Percentiles rank a stretch among this genome's conserved stretches.
Evolutionary conservation across 2,113 vertebrate genomes (phyloP).

Genomic region (Struthio camelus): DNA sequence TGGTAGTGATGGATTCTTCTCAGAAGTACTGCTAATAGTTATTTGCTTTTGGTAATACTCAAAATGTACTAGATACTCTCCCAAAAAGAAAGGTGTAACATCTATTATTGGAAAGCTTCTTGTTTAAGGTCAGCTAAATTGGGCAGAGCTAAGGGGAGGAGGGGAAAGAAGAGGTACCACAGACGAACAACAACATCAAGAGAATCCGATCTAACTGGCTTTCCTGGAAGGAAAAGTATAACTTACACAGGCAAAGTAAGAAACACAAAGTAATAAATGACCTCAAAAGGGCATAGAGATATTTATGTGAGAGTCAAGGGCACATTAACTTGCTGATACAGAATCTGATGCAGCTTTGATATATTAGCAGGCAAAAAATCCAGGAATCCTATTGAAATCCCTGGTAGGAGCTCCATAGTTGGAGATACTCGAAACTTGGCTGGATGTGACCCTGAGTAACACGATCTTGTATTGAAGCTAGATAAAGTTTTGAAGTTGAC

Average conservation of each 20-base stretch:
- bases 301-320: not conserved
- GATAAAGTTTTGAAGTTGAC: not conserved
- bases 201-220: not conserved
- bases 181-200: not conserved
- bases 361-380: not conserved
- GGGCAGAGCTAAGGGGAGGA: not conserved
- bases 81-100: not conserved
- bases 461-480: not conserved
- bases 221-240: not conserved
- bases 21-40: not conserved
- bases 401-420: not conserved
- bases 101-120: not conserved
- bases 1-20: not conserved
- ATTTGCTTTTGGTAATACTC: not conserved
- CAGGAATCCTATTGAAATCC: not conserved
- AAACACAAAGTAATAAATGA: not conserved
- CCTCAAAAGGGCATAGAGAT: not conserved
- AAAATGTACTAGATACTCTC: not conserved
- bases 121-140: not conserved
- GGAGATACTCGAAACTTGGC: not conserved
- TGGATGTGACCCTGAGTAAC: not conserved
- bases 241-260: not conserved
- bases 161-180: not conserved
- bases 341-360: not conserved
- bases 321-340: not conserved